A percentile compares a stretch with the other conserved stretches of the same genome.
These are phyloP conservation scores for Mirza zaza DNA, from an alignment of 2,113 vertebrate species.

Conservation along the genomic window DNA sequence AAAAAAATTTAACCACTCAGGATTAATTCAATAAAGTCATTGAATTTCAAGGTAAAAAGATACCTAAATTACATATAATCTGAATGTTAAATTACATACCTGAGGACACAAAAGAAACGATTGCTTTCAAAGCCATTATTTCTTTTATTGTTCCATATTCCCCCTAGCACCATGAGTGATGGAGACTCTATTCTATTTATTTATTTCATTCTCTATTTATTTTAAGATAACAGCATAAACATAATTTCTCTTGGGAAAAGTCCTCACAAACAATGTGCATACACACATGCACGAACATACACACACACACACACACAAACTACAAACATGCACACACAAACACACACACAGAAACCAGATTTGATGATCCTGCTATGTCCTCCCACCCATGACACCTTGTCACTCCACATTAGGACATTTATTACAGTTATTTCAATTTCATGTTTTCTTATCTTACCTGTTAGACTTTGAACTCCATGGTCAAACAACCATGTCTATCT, in stretches of 20 bases:
- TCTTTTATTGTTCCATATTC: background rate
- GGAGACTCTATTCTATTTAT: background rate
- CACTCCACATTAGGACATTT: background rate
- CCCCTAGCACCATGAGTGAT: background rate
- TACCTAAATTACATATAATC: background rate
- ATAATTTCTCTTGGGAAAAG: background rate
- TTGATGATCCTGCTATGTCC: background rate
- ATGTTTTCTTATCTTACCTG: background rate
- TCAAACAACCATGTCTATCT: background rate
- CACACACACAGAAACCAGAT: background rate
- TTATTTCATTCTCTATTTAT: background rate
- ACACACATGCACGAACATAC: too few relatives aligned
- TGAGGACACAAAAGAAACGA: background rate
- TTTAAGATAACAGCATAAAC: background rate
- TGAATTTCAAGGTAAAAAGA: slow-evolving; percentile 42
- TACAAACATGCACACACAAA: background rate
- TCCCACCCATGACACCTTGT: background rate
- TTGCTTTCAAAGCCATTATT: background rate
- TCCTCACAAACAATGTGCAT: background rate
- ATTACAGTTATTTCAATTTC: background rate
- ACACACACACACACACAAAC: too few relatives aligned
- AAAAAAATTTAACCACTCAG: background rate
- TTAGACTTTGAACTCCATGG: background rate
- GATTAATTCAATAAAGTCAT: slow-evolving; percentile 23
- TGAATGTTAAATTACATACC: background rate